A percentile compares a stretch with the other conserved stretches of the same genome.
Evolutionary conservation across 2,888 invertebrate species (phyloP).

Genomic region (Sphaerophoria rueppellii): DNA sequence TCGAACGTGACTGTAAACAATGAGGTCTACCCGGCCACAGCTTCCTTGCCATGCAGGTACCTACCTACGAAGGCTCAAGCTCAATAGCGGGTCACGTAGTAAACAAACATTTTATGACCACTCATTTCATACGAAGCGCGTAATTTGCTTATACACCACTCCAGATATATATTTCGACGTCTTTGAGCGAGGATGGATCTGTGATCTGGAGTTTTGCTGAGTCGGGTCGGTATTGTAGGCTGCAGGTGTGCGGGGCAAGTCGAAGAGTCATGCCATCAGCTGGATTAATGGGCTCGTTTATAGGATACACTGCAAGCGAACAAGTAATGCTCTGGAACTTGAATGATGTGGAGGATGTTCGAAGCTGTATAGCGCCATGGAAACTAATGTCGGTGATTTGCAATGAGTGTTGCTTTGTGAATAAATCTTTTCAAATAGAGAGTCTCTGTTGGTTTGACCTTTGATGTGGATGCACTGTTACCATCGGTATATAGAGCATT

Average conservation of each 20-base stretch:
- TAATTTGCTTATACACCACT: conserved; percentile 62
- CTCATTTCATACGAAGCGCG: conserved; percentile 69
- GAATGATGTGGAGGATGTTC: conserved; percentile 1
- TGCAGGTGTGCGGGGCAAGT: conserved; percentile 5
- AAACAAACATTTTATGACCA: conserved; percentile 81
- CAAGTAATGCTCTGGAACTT: neutral
- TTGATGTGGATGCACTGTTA: neutral
- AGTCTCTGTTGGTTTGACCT: neutral
- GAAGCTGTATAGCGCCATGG: conserved; percentile 36
- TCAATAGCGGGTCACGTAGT: conserved; percentile 79
- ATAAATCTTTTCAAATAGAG: neutral
- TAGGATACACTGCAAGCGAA: conserved; percentile 29
- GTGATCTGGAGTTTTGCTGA: neutral
- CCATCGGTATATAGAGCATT: neutral
- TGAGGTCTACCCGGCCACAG: conserved; percentile 47
- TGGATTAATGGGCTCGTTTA: conserved; percentile 68
- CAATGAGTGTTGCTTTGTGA: conserved; percentile 28
- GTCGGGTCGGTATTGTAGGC: neutral
- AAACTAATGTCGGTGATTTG: conserved; percentile 41
- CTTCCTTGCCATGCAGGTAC: neutral
- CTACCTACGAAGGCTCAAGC: no score
- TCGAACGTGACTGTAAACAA: conserved; percentile 74
- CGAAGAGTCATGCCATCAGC: conserved; percentile 34
- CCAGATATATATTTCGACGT: neutral
- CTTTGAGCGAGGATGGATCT: conserved; percentile 28